Base-by-base conservation (phyloP, 2,888 invertebrate genomes). In the Athalia circularis region DNA sequence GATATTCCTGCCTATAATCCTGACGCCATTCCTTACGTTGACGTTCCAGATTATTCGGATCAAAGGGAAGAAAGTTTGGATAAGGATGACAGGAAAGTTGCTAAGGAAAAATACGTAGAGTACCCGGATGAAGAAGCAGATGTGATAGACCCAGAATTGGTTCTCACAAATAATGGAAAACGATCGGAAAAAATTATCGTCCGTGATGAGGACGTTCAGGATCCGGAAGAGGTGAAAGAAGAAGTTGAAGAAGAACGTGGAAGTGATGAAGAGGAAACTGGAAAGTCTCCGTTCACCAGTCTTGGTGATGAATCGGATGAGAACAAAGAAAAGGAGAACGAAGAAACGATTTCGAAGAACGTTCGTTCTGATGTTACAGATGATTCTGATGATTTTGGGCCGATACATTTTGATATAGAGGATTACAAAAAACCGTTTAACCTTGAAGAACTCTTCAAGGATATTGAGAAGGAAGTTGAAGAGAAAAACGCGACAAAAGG, bases 311-410 rank as follows among this genome's bases (percentile, higher is more conserved):
- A 62, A 59, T 48, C 52, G 7, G 67, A 13, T 52, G 81, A 83
- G 72, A 83, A 29, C 29, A 29, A 86, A 59, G 84, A 85, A 57
- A 79, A 82, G 52, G 80, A 84, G 62, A 84, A 83, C 65, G 61
- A 70, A 65, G 65, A 81, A 9, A 43, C 68, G 11, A 64, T 13
- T 57, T 79, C 81, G 45, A 81, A 85, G 48, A 84, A 84, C 67
- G 65, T 52, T 64, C 61, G 59, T 1, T 88, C 89, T 72, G 90
- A 88, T 13, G 89, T 90, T 4, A 77, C 88, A 70, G 90, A 90
- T 62, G 84, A 86, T 52, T 47, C 52, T 29, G 64, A 68, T n/a
- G 67, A 75, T 13, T 80, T 79, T n/a, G 74, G 79, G 13, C 79
- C 81, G 2, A 67, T 82, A 45, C 70, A 83, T 11, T 87, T 87